Conservation (phyloP, 2,797 vertebrate species). For the Ctenochaetus hawaiiensis region DNA sequence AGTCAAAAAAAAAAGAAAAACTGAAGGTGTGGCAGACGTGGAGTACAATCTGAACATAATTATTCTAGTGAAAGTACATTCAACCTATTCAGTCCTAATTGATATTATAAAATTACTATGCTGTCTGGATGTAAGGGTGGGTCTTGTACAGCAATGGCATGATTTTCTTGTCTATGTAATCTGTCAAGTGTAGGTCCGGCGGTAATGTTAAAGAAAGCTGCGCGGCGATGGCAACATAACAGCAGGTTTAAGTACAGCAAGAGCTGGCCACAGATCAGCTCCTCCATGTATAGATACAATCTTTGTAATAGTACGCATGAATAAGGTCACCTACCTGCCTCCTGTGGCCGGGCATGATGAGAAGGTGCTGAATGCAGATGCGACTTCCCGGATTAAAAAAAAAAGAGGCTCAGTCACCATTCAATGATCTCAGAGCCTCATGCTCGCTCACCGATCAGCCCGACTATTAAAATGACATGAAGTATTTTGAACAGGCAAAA, state of each 20-base stretch:
- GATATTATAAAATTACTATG: not conserved
- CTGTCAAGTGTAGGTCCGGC: constrained; percentile 5
- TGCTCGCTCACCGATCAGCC: constrained; percentile 25
- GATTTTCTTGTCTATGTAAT: not conserved
- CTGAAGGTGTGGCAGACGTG: constrained; percentile 29
- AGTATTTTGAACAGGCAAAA: constrained; percentile 13
- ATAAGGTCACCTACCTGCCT: constrained; percentile 76
- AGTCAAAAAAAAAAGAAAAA: not conserved
- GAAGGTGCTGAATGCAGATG: constrained; percentile 37
- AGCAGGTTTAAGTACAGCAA: not conserved
- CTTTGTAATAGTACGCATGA: constrained; percentile 1
- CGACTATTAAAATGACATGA: constrained; percentile 41
- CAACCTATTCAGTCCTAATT: not conserved
- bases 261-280: constrained; percentile 8
- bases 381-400: constrained; percentile 4
- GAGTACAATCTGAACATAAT: not conserved
- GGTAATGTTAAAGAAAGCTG: constrained; percentile 17
- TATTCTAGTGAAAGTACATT: not conserved
- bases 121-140: not conserved
- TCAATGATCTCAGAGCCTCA: constrained; percentile 25
- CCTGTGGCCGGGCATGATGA: constrained; percentile 74
- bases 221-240: constrained; percentile 5
- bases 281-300: not conserved
- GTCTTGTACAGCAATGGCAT: not conserved
- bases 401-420: constrained; percentile 16